These are phyloP conservation scores for Apostichopus parvimensis DNA, from an alignment of 35 echinoderm and acorn worm species.

Conservation along the genomic window DNA sequence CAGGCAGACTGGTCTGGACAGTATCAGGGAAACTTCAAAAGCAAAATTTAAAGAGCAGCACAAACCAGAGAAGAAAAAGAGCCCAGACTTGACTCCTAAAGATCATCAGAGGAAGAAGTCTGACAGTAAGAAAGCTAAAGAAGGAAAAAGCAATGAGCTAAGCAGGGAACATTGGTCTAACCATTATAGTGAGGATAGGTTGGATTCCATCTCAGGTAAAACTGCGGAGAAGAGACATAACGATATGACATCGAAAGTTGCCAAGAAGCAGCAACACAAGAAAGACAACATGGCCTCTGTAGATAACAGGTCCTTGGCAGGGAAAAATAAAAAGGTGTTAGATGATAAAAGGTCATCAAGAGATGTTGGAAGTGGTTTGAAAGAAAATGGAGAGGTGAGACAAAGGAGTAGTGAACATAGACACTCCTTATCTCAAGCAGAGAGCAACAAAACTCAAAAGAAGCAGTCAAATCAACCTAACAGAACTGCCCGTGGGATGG, in stretches of 20 bases:
- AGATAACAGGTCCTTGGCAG: not conserved
- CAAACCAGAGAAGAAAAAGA: not conserved
- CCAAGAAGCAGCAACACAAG: not conserved
- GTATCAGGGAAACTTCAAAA: not conserved
- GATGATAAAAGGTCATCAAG: not conserved
- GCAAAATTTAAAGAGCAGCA: not conserved
- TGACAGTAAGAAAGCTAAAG: conserved; percentile 3
- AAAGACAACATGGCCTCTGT: not conserved
- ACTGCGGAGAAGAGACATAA: not conserved
- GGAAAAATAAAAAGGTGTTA: not conserved
- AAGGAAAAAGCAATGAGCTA: not conserved
- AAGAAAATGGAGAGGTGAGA: not conserved
- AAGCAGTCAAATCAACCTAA: not conserved
- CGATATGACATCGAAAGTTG: not conserved
- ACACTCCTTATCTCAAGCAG: not conserved
- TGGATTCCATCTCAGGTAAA: not conserved
- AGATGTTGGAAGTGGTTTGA: not conserved
- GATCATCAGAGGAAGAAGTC: not conserved
- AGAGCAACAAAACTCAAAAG: conserved; percentile 19
- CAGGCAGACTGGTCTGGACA: not conserved
- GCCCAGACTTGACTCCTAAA: not conserved
- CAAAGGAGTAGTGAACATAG: not conserved
- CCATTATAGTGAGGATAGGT: not conserved
- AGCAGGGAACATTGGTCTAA: not conserved
- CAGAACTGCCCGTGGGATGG: not conserved